phyloP scores from a whole-genome alignment of 2,888 invertebrate species.

The Lacanobia oleracea region DNA sequence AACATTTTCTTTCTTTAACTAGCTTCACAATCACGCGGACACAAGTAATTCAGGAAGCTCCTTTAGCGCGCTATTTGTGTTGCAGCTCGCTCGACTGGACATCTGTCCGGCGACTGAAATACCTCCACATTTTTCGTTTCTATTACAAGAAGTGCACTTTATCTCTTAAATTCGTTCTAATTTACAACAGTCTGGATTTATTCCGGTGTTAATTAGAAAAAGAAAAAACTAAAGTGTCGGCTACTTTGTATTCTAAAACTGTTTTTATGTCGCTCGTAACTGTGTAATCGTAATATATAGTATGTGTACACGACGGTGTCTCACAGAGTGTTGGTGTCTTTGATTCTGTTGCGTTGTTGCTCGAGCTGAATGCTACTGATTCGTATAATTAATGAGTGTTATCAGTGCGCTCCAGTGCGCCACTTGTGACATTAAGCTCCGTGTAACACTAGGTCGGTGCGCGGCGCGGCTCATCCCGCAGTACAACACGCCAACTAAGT shows the following conservation, averaged over 20 bases:
- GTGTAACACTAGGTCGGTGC: conserved; percentile 34
- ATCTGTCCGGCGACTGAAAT: conserved; percentile 18
- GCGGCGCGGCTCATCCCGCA: conserved; percentile 45
- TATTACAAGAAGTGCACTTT: conserved; percentile 34
- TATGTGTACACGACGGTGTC: background rate
- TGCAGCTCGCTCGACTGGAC: conserved; percentile 7
- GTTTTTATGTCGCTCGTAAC: conserved; percentile 3
- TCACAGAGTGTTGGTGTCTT: background rate
- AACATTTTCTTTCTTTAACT: conserved; percentile 5
- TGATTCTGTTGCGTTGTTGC: conserved; percentile 8
- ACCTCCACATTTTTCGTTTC: conserved; percentile 6
- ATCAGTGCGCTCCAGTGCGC: conserved; percentile 15
- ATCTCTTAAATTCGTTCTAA: conserved; percentile 29
- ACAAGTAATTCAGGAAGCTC: conserved; percentile 22
- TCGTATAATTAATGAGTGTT: conserved; percentile 35
- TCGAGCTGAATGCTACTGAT: conserved; percentile 5
- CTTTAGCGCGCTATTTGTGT: conserved; percentile 32
- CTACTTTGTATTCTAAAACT: conserved; percentile 20
- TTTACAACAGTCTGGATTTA: conserved; percentile 22
- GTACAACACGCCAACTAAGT: conserved; percentile 60
- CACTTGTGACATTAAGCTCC: conserved; percentile 39
- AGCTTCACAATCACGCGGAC: conserved; percentile 29
- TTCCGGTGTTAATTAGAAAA: conserved; percentile 9
- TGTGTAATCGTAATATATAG: background rate
- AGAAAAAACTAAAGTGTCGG: conserved; percentile 11